Conservation (phyloP, 2,113 vertebrate genomes). For the Platycercus adscitus region DNA sequence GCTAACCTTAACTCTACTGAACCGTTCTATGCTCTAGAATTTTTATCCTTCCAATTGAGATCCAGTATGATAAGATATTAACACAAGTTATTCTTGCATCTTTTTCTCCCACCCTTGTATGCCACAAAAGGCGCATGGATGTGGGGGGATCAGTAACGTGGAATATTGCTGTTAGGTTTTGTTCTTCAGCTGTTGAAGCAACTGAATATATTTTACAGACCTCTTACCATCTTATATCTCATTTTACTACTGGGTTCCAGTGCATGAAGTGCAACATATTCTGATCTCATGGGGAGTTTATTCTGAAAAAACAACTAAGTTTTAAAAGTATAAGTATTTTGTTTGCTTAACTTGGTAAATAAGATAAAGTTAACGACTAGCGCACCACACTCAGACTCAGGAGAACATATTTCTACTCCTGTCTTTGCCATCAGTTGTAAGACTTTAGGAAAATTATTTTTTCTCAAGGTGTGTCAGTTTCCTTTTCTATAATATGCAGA, state of each 20-base stretch:
- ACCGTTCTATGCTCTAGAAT: neutral
- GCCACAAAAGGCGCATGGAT: fast-evolving
- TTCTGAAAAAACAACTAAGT: neutral
- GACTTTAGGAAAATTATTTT: neutral
- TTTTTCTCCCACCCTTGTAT: neutral
- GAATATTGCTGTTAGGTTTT: neutral
- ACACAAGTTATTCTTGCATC: neutral
- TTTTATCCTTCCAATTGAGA: neutral
- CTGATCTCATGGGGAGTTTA: neutral
- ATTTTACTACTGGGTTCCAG: neutral
- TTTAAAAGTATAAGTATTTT: neutral
- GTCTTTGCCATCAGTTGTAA: neutral
- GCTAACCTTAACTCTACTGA: neutral
- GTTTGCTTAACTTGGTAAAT: neutral
- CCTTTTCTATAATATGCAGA: neutral
- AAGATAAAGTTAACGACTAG: neutral
- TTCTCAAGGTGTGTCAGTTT: neutral
- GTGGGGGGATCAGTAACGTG: fast-evolving
- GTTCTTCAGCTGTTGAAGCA: neutral
- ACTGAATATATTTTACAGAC: neutral
- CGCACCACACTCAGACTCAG: neutral
- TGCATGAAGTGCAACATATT: neutral
- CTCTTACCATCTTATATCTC: neutral
- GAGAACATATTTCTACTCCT: neutral
- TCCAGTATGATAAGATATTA: neutral